These are phyloP conservation scores for Promerops cafer DNA, from an alignment of 2,113 vertebrate species.

Conservation along the genomic window DNA sequence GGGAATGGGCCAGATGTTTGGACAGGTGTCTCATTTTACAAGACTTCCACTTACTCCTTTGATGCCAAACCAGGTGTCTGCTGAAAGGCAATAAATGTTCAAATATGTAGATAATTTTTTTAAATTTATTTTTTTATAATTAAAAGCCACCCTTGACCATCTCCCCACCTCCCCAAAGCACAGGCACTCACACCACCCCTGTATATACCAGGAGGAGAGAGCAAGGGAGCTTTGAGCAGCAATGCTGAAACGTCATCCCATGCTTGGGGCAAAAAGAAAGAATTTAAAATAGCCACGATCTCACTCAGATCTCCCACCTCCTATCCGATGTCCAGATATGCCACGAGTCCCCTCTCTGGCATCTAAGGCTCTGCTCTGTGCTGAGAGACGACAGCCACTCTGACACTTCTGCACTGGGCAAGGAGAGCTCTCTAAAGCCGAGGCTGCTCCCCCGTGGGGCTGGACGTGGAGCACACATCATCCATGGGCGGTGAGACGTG, in stretches of 20 bases:
- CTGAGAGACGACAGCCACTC: background rate
- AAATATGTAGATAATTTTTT: background rate
- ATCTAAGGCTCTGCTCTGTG: background rate
- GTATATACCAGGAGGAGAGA: background rate
- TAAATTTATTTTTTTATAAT: background rate
- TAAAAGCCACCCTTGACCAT: background rate
- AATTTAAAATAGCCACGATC: background rate
- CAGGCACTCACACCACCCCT: background rate
- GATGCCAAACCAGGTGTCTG: background rate
- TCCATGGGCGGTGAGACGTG: accelerated
- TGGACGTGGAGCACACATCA: background rate
- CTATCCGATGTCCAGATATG: background rate
- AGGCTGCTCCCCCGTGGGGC: background rate
- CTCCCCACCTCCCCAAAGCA: background rate
- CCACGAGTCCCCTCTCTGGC: background rate
- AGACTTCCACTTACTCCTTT: conserved; percentile 15
- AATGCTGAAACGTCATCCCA: background rate
- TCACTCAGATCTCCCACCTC: background rate
- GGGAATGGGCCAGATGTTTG: conserved; percentile 6
- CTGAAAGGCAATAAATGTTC: background rate
- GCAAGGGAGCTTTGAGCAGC: background rate
- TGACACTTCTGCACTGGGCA: background rate
- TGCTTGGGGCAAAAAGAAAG: background rate
- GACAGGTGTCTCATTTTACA: background rate
- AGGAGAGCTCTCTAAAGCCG: background rate